A percentile compares a stretch with the other conserved stretches of the same genome.
These are phyloP conservation scores for Argyrosomus japonicus DNA, from an alignment of 2,113 vertebrate species.

Conservation along the genomic window DNA sequence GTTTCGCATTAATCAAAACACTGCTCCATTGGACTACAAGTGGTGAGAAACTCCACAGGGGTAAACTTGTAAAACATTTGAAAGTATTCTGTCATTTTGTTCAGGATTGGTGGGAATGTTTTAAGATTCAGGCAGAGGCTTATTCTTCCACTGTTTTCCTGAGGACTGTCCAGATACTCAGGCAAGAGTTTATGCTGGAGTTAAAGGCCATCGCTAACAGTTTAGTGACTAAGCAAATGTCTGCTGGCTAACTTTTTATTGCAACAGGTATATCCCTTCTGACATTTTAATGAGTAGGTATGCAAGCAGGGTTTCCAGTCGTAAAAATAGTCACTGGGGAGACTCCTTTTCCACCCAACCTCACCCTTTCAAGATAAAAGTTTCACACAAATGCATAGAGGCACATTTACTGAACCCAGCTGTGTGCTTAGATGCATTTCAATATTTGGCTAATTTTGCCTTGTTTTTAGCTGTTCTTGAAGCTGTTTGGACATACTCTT, in stretches of 20 bases:
- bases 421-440: slow-evolving; percentile 5
- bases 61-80: not conserved
- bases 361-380: slow-evolving; percentile 46
- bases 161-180: slow-evolving; percentile 6
- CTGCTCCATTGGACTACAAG: not conserved
- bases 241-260: slow-evolving; percentile 55
- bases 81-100: not conserved
- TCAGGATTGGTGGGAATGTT: slow-evolving; percentile 18
- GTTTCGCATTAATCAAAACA: not conserved
- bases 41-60: not conserved
- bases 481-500: slow-evolving; percentile 31
- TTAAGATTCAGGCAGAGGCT: not conserved
- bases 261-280: slow-evolving; percentile 58
- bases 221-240: slow-evolving; percentile 58
- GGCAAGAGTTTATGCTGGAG: slow-evolving; percentile 12
- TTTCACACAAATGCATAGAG: slow-evolving; percentile 42
- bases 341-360: slow-evolving; percentile 34
- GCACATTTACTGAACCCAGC: slow-evolving; percentile 49
- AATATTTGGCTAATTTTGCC: slow-evolving; percentile 31
- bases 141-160: slow-evolving; percentile 24
- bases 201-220: slow-evolving; percentile 30
- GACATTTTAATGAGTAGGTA: slow-evolving; percentile 61
- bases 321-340: slow-evolving; percentile 46
- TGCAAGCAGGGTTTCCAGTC: slow-evolving; percentile 55
- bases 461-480: slow-evolving; percentile 24